A percentile compares a stretch with the other conserved stretches of the same genome.
phyloP scores from a whole-genome alignment of 2,113 vertebrate species.

The Barnardius zonarius region DNA sequence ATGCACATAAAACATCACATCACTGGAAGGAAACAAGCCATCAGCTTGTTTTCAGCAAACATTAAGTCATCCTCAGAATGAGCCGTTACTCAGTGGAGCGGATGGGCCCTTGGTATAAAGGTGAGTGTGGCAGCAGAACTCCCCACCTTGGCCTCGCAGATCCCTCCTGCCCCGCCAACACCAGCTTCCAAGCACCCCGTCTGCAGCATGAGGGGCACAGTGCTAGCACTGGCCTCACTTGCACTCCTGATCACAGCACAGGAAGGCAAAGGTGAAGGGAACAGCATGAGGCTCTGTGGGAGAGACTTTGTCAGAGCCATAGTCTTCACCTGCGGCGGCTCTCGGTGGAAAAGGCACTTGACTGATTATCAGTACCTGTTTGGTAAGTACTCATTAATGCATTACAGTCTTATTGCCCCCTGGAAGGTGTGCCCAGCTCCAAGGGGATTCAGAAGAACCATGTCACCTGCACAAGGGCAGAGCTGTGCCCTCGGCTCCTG shows the following conservation, averaged over 20 bases:
- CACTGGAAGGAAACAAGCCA: neutral
- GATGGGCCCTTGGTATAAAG: conserved; percentile 25
- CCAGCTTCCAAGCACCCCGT: accelerated
- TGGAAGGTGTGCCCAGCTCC: neutral
- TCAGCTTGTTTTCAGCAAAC: conserved; percentile 35
- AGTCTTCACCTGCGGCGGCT: conserved; percentile 85
- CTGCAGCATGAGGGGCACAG: conserved; percentile 26
- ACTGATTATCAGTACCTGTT: neutral
- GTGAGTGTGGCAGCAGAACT: neutral
- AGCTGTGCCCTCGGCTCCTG: neutral
- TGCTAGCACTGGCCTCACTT: conserved; percentile 1
- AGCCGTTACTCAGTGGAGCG: neutral
- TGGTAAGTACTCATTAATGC: conserved; percentile 46
- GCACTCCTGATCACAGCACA: neutral
- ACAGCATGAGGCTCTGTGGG: conserved; percentile 79
- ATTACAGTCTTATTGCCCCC: accelerated
- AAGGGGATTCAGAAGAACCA: neutral
- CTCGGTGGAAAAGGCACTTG: conserved; percentile 79
- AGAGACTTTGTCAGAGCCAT: conserved; percentile 80
- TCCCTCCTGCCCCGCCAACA: neutral
- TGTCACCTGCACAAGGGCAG: neutral
- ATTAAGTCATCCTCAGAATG: neutral
- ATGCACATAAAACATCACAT: neutral
- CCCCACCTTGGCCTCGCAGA: neutral
- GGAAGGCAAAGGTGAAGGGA: conserved; percentile 44